Base-by-base conservation (phyloP, 2,113 vertebrate species). In the Galemys pyrenaicus region DNA sequence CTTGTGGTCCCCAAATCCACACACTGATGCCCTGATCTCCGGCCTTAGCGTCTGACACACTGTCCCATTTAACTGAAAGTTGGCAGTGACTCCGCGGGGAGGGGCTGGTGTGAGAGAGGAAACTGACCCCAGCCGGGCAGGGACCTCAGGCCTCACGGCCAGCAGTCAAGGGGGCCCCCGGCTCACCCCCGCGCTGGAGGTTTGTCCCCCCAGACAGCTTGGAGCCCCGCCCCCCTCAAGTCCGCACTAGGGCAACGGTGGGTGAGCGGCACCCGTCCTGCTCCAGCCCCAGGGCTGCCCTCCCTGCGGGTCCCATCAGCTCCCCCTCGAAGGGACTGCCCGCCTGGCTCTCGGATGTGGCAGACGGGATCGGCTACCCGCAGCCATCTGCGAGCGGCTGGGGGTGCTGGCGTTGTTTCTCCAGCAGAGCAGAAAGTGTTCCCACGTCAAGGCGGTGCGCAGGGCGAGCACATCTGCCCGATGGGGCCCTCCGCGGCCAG, bases 341-440 rank as follows among this genome's bases (percentile, higher is more conserved):
- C 3, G 49, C 15, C 20, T 20, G 54, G 54, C 20, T 56, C 54
- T 51, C 49, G 5, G 49, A 51, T 2, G 49, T 6, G 97, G 98
- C 97, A 96, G 97, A 94, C 96, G 98, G 98, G 98, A 98, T 97
- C 95, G 98, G 98, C 97, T 83, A 97, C 97, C 95, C 97, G 96
- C 97, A 87, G 98, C 99, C 99, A 51, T 17, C 99, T 99, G 99
- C 98, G 98, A 88, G 96, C 16, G 94, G 93, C 96, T 96, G 95
- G 96, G 97, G 49, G 98, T 97, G 98, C 97, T 97, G 98, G 98
- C 97, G 98, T 97, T 99, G 98, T 99, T 98, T 97, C 98, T 98
- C 98, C 98, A 98, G 98, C 98, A 98, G 97, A 98, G 98, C 98
- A 98, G 99, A 99, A 98, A 98, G 97, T 96, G 97, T 97, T 96